phyloP scores from a whole-genome alignment of 37 sponge, comb jelly and placozoan species.

The Amphimedon queenslandica region DNA sequence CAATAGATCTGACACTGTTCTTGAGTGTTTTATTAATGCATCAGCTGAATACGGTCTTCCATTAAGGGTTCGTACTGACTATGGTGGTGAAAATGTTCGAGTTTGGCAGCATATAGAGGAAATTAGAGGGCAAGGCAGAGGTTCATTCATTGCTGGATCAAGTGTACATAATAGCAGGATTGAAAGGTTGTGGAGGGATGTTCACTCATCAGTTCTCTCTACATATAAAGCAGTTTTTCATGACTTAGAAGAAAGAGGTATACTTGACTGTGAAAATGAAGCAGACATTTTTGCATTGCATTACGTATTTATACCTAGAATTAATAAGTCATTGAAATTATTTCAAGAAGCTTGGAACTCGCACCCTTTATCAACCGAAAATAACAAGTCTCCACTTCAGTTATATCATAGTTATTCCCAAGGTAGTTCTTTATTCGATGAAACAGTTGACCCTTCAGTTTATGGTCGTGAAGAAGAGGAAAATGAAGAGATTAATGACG shows the following conservation, averaged over 20 bases:
- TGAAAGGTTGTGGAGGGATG: constrained; percentile 3
- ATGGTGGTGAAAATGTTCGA: no score
- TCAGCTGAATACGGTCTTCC: no score
- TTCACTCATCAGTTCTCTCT: not conserved
- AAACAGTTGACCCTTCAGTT: not conserved
- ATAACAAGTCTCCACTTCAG: not conserved
- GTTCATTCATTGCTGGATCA: no score
- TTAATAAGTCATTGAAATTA: constrained; percentile 1
- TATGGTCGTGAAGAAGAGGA: not conserved
- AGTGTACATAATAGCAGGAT: constrained; percentile 1
- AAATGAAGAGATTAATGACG: not conserved
- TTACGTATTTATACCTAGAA: constrained; percentile 3
- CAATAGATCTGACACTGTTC: no score
- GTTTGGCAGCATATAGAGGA: constrained; percentile 8
- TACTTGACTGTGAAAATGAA: not conserved
- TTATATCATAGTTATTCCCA: constrained; percentile 2
- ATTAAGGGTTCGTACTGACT: no score
- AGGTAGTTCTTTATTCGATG: not conserved
- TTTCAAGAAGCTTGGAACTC: constrained; percentile 3
- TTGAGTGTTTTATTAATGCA: no score
- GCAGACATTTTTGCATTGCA: constrained; percentile 3
- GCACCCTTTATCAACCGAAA: constrained; percentile 2
- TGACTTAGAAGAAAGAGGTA: not conserved
- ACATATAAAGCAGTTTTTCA: not conserved
- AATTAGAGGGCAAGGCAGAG: constrained; percentile 4